These are phyloP conservation scores for Drosophila gaucha DNA, from an alignment of 2,888 invertebrate species.

Conservation along the genomic window DNA sequence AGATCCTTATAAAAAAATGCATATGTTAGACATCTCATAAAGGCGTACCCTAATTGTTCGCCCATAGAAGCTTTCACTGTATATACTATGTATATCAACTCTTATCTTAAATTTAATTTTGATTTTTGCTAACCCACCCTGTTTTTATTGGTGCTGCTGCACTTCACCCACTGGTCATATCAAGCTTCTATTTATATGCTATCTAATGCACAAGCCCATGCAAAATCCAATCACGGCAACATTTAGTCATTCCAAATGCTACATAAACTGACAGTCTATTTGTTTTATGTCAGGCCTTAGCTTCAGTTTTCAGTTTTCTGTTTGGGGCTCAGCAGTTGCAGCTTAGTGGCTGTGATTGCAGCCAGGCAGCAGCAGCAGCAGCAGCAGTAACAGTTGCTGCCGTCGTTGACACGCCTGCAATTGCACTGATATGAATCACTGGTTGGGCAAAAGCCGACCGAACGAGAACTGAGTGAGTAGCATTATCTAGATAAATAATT, in stretches of 20 bases:
- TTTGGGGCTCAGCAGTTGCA: conserved; percentile 38
- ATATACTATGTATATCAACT: background rate
- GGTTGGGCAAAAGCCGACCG: conserved; percentile 15
- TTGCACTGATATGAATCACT: conserved; percentile 82
- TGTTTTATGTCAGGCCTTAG: conserved; percentile 71
- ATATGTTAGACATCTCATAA: background rate
- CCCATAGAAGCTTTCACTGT: background rate
- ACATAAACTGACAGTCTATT: conserved; percentile 78
- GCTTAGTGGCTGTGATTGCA: conserved; percentile 38
- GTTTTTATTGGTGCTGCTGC: conserved; percentile 4
- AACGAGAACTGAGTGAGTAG: conserved; percentile 54
- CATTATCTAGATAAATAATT: conserved; percentile 81
- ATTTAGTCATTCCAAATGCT: conserved; percentile 77
- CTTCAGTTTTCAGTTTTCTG: conserved; percentile 40
- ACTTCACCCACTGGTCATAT: conserved; percentile 32
- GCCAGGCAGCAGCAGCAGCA: conserved; percentile 37
- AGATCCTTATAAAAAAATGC: too few relatives aligned
- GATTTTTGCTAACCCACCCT: conserved; percentile 10
- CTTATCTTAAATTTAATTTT: conserved; percentile 5
- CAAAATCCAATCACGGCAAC: conserved; percentile 66
- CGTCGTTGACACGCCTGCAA: conserved; percentile 81
- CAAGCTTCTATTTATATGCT: conserved; percentile 33
- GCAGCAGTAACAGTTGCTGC: conserved; percentile 34
- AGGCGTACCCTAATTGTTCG: background rate
- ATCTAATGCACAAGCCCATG: conserved; percentile 53